Base-by-base conservation (phyloP, 2,888 invertebrate species). In the Maniola hyperantus region DNA sequence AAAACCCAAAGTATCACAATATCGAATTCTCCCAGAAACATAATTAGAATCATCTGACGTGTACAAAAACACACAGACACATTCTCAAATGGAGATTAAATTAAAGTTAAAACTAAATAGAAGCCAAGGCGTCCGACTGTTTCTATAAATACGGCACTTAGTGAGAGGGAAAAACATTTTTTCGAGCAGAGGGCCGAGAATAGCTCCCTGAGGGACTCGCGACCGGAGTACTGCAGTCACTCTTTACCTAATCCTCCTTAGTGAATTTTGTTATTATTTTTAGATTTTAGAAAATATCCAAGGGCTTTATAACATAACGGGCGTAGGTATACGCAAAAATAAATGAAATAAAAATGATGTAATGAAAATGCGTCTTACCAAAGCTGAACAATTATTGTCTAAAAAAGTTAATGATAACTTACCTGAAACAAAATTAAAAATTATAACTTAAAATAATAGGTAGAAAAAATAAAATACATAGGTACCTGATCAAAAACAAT, bases 181-280 rank as follows among this genome's bases (percentile, higher is more conserved):
- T 70, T 57, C 57, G 70, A 73, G 65, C 67, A 61, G 83, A 85
- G 88, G 88, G 89, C 88, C 87, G 77, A 86, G 86, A 91, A 91
- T 91, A 91, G 88, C 83, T 91, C 91, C 91, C 91, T 82, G 83
- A 77, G 91, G 90, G 90, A 92, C 89, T 87, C 78, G 87, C 81
- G 83, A 85, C 83, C 72, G 73, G 86, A 84, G 79, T 77, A 79
- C 44, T 26, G 62, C n/a, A 62, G 42, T 81, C 80, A 83, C 79
- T 80, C 81, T 83, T 80, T 80, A 83, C 84, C 77, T 80, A 77
- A 77, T 75, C 78, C 77, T 78, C 78, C 73, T 77, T 33, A 61
- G 63, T 54, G 72, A 68, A 46, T 54, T 65, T 71, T 72, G 55
- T 57, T 58, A 54, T 63, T 59, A 66, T 63, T 64, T 60, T 68